Evolutionary conservation across 92 coral and sea anemone genomes (phyloP).

Genomic region (Hydrozoanthus gracilis): DNA sequence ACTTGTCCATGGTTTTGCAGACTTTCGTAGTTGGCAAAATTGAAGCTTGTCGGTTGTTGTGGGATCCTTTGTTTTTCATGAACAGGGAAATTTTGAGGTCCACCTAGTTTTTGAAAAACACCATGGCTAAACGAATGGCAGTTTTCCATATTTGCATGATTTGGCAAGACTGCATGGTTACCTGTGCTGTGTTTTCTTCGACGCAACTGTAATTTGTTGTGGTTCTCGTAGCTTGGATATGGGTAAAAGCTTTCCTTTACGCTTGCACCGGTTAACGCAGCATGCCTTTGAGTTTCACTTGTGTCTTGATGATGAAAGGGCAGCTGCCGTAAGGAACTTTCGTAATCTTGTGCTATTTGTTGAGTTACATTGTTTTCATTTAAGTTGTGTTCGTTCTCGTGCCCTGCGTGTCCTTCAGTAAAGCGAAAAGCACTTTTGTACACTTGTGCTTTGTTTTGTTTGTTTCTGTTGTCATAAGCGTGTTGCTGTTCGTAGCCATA

Average conservation of each 20-base stretch:
- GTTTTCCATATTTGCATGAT: not conserved
- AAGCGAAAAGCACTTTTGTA: slow-evolving; percentile 22
- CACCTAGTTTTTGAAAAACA: not conserved
- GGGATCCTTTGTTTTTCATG: not conserved
- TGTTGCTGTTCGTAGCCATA: slow-evolving; percentile 15
- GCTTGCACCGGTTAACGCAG: not conserved
- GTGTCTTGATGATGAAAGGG: not conserved
- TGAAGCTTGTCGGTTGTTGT: not conserved
- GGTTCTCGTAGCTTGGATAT: not conserved
- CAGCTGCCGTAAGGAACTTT: not conserved
- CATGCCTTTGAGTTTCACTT: slow-evolving; percentile 7
- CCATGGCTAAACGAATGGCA: not conserved
- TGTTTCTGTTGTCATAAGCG: slow-evolving; percentile 4
- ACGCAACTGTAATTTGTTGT: slow-evolving; percentile 5
- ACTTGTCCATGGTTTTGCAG: not conserved
- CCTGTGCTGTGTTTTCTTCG: not conserved
- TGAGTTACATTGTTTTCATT: not conserved
- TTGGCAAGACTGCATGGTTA: not conserved
- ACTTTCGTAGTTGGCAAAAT: not conserved
- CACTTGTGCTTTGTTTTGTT: not conserved
- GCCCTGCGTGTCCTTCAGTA: not conserved
- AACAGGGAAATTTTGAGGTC: not conserved
- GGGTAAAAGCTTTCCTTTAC: not conserved
- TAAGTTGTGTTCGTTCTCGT: not conserved
- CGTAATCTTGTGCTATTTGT: not conserved